A percentile compares a stretch with the other conserved stretches of the same genome.
These are phyloP conservation scores for Centroberyx gerrardi DNA, from an alignment of 2,797 vertebrate genomes.

Conservation along the genomic window DNA sequence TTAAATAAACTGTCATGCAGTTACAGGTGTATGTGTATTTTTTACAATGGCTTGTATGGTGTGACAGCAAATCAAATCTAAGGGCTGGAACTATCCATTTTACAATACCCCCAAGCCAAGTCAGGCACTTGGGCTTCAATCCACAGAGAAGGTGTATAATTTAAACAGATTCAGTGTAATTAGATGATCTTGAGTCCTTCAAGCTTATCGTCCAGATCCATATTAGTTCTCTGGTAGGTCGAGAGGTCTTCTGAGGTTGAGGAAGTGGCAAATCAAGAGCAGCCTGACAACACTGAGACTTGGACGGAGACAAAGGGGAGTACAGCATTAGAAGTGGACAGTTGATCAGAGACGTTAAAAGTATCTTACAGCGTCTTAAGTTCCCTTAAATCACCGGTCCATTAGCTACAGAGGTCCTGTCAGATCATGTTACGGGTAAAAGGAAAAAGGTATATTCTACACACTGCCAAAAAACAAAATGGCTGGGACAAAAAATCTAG, in stretches of 20 bases:
- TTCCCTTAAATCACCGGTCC: conserved; percentile 18
- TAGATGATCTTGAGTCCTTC: neutral
- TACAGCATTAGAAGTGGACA: neutral
- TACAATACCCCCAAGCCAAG: too few species aligned
- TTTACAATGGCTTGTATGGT: too few species aligned
- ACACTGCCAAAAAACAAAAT: too few species aligned
- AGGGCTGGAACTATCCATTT: too few species aligned
- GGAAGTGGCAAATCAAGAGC: conserved; percentile 13
- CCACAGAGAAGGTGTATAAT: neutral
- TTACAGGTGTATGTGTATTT: too few species aligned
- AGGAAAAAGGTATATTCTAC: too few species aligned
- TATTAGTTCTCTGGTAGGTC: conserved; percentile 11
- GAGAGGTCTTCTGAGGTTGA: conserved; percentile 19
- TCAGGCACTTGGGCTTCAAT: neutral
- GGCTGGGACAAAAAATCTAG: too few species aligned
- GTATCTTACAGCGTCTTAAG: conserved; percentile 5
- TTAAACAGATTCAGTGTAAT: conserved; percentile 1
- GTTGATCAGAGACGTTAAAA: conserved; percentile 29
- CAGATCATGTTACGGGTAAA: too few species aligned
- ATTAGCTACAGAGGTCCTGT: neutral
- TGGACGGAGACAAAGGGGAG: conserved; percentile 2
- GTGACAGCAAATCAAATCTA: too few species aligned
- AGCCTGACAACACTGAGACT: conserved; percentile 18
- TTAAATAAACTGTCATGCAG: too few species aligned
- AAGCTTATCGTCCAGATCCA: neutral